Evolutionary conservation across 1,140 invertebrate genomes (phyloP).

Genomic region (Zaprionus kolodkinae): DNA sequence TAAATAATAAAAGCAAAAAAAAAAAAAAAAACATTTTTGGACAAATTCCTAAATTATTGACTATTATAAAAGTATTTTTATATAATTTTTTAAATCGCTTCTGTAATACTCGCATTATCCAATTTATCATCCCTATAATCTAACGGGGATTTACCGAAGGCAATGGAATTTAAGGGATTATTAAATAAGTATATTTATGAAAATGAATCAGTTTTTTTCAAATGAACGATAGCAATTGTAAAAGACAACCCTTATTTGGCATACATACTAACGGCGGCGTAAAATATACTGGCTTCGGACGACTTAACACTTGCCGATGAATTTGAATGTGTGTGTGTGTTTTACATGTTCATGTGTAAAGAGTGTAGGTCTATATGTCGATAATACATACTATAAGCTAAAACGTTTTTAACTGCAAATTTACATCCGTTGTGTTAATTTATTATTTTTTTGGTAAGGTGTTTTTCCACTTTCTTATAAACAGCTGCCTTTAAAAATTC

Average conservation of each 20-base stretch:
- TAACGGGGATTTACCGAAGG: no score
- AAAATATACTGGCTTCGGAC: constrained; percentile 44
- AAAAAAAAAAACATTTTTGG: no score
- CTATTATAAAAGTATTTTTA: no score
- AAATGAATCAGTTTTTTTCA: background rate
- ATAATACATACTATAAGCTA: constrained; percentile 67
- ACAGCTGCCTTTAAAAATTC: constrained; percentile 20
- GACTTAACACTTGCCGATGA: constrained; percentile 21
- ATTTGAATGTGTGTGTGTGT: constrained; percentile 51
- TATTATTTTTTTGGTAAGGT: constrained; percentile 72
- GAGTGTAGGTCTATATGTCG: constrained; percentile 71
- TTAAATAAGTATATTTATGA: background rate
- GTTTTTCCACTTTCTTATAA: constrained; percentile 24
- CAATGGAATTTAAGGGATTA: no score
- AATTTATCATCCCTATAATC: no score
- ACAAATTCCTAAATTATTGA: no score
- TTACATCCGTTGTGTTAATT: constrained; percentile 69
- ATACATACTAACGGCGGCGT: constrained; percentile 45
- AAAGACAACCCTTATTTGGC: constrained; percentile 25
- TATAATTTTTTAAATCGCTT: no score
- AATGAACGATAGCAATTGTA: background rate
- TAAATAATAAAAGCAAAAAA: no score
- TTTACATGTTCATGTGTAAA: constrained; percentile 58
- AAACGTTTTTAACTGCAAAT: constrained; percentile 67
- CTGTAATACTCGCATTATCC: no score